Percentiles rank a stretch among this genome's conserved stretches.
Evolutionary conservation across 2,113 vertebrate genomes (phyloP).

Genomic region (Crotalus horridus): DNA sequence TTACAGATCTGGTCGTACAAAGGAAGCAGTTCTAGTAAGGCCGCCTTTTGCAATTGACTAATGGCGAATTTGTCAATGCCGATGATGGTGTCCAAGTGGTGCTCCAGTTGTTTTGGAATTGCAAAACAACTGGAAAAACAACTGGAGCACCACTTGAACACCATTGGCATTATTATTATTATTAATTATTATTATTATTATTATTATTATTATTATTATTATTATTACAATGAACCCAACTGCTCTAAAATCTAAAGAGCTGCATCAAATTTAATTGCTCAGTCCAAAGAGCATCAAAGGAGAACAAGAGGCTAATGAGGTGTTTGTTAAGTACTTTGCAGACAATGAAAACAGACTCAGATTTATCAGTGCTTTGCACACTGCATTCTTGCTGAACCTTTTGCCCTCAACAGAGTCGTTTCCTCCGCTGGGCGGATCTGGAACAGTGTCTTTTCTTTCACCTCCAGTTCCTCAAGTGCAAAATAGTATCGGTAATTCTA

Average conservation of each 20-base stretch:
- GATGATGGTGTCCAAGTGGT: no score
- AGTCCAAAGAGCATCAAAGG: neutral
- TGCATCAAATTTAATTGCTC: neutral
- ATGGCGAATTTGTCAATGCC: no score
- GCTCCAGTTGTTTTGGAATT: no score
- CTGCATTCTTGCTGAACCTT: neutral
- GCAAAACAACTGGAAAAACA: no score
- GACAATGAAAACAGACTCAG: neutral
- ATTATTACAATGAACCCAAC: neutral
- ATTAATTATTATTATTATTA: no score
- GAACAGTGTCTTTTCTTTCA: neutral
- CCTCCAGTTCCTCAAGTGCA: neutral
- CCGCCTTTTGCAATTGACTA: no score
- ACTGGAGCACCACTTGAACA: no score
- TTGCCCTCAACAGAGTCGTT: neutral
- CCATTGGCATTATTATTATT: no score
- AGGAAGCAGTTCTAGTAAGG: no score
- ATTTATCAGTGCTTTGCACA: neutral
- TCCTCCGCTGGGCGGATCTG: neutral
- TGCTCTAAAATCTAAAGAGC: neutral
- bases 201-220: no score
- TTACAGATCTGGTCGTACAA: no score
- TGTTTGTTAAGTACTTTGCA: neutral
- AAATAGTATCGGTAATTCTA: neutral
- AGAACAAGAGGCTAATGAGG: neutral